A percentile compares a stretch with the other conserved stretches of the same genome.
Evolutionary conservation across 2,113 vertebrate genomes (phyloP).

Genomic region (Phasianus colchicus): DNA sequence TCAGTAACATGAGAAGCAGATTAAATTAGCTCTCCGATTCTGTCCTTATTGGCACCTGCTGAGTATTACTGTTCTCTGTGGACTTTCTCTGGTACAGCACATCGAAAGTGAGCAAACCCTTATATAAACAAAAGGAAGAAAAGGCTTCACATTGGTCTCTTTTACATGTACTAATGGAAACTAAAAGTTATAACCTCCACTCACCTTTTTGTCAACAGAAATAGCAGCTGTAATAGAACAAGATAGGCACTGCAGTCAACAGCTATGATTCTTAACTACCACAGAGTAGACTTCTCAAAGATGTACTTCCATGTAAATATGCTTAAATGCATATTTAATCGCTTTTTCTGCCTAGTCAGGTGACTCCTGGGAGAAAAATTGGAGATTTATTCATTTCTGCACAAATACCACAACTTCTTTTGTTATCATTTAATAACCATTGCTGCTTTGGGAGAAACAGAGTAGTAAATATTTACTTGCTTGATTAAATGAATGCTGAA

Average conservation of each 20-base stretch:
- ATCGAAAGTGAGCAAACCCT: neutral
- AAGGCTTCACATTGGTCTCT: neutral
- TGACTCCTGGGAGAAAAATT: neutral
- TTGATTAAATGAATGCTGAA: neutral
- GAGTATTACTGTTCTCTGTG: neutral
- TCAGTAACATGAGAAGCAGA: neutral
- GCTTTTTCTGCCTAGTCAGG: neutral
- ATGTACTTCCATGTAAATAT: neutral
- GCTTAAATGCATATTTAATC: neutral
- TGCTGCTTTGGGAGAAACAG: neutral
- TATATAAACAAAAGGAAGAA: neutral
- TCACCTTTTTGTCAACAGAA: neutral
- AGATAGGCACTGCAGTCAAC: neutral
- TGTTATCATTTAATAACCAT: neutral
- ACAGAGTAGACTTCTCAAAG: neutral
- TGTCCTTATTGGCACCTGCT: neutral
- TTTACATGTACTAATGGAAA: neutral
- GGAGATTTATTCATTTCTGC: neutral
- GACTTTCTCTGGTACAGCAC: neutral
- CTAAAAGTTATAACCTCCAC: neutral
- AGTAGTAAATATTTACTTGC: slow-evolving; percentile 5
- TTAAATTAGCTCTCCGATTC: neutral
- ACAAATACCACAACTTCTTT: neutral
- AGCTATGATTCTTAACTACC: neutral
- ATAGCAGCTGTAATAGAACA: neutral